Evolutionary conservation across 2,113 vertebrate genomes (phyloP), one percentile per base, ranked within the genome.

Genomic region (Percina caprodes): DNA sequence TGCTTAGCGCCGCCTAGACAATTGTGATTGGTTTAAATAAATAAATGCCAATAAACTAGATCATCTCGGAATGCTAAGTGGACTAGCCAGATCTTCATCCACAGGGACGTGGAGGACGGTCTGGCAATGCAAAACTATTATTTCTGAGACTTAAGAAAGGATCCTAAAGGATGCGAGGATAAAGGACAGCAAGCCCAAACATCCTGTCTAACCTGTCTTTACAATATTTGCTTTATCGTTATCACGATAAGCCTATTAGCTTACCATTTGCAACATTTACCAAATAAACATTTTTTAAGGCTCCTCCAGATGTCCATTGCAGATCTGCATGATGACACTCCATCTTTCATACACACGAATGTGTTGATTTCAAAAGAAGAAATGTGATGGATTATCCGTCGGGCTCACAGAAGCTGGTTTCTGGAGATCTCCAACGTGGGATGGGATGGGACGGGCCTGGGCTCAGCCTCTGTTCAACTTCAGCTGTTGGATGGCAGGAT

Each of bases 401-500:
- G 49, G 79, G 66, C 79, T 58, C 84, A 51, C n/a, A 55, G 68
- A 79, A 59, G 61, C 60, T 33, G 30, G 69, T 74, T 54, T 56
- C 74, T 15, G 45, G 65, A 77, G 67, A 51, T 24, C n/a, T 9
- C 33, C 55, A 74, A 79, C 69, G 69, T 52, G 85, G 79, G 78
- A 76, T 49, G 23, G 23, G 39, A 39, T 52, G 83, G 79, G 78
- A 76, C 48, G 23, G 23, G 74, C 60, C 65, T 24, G 11, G 1
- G 79, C 56, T 78, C 74, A 3, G 83, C 70, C 74, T 79, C 90
- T 87, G 90, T 48, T 84, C 84, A 51, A 82, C 81, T 80, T 91
- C 92, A 92, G 90, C 92, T 91, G 92, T 86, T 79, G 86, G 86
- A 77, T 79, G 78, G 82, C 78, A 77, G 72, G 80, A 82, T 30